phyloP scores from a whole-genome alignment of 2,797 vertebrate species.

The Etheostoma nigrum region DNA sequence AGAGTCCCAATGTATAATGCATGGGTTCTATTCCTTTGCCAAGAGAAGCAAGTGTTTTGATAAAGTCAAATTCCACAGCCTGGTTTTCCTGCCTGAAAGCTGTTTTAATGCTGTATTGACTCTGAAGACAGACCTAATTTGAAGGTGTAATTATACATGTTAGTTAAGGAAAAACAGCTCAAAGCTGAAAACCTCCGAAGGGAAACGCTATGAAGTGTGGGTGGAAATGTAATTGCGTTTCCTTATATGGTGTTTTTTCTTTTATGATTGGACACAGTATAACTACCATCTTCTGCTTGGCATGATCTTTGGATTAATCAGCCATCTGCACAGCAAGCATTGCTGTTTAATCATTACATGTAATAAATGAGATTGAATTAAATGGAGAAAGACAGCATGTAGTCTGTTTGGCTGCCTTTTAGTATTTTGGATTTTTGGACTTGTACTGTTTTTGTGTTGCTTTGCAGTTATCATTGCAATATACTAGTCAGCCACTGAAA shows the following conservation, averaged over 20 bases:
- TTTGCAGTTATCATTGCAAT: constrained; percentile 15
- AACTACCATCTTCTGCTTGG: constrained; percentile 34
- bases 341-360: constrained; percentile 36
- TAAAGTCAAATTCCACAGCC: constrained; percentile 50
- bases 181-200: constrained; percentile 41
- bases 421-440: neutral
- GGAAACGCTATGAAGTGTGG: constrained; percentile 35
- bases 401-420: neutral
- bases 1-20: constrained; percentile 70
- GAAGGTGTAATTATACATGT: constrained; percentile 69
- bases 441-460: neutral
- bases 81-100: constrained; percentile 41
- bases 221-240: constrained; percentile 49
- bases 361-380: constrained; percentile 42
- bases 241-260: constrained; percentile 27
- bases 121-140: constrained; percentile 58
- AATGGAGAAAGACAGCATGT: constrained; percentile 17
- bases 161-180: constrained; percentile 59
- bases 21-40: constrained; percentile 69
- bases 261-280: constrained; percentile 20
- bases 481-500: constrained; percentile 5
- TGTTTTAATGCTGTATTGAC: constrained; percentile 57
- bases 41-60: constrained; percentile 60
- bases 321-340: constrained; percentile 49
- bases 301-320: constrained; percentile 55